phyloP scores from a whole-genome alignment of 2,113 vertebrate genomes.

The Falco punctatus region DNA sequence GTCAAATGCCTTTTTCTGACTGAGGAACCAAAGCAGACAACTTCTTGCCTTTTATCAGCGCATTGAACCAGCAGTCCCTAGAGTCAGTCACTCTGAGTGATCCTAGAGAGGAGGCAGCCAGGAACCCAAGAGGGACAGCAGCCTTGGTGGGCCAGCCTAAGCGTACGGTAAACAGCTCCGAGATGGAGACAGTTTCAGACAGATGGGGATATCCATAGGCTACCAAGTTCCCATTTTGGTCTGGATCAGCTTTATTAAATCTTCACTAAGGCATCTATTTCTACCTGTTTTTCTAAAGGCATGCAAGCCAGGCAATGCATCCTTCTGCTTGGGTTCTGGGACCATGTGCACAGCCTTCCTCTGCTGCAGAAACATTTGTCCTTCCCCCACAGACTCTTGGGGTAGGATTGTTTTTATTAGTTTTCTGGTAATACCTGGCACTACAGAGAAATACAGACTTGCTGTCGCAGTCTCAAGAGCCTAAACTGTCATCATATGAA shows the following conservation, averaged over 20 bases:
- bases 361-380: neutral
- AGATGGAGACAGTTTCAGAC: neutral
- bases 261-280: neutral
- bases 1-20: neutral
- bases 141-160: neutral
- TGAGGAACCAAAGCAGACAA: neutral
- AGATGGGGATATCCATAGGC: neutral
- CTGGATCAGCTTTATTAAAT: neutral
- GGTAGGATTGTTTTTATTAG: neutral
- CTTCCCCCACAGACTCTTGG: neutral
- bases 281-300: neutral
- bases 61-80: accelerated
- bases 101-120: neutral
- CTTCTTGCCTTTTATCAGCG: neutral
- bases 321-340: neutral
- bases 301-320: neutral
- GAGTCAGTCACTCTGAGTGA: neutral
- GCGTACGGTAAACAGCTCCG: neutral
- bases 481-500: neutral
- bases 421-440: neutral
- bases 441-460: neutral
- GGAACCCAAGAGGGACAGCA: neutral
- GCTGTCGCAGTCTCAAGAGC: neutral
- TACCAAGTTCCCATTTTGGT: neutral
- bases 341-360: neutral